Base-by-base conservation (phyloP, 1,140 invertebrate species). In the Zophobas atratus region DNA sequence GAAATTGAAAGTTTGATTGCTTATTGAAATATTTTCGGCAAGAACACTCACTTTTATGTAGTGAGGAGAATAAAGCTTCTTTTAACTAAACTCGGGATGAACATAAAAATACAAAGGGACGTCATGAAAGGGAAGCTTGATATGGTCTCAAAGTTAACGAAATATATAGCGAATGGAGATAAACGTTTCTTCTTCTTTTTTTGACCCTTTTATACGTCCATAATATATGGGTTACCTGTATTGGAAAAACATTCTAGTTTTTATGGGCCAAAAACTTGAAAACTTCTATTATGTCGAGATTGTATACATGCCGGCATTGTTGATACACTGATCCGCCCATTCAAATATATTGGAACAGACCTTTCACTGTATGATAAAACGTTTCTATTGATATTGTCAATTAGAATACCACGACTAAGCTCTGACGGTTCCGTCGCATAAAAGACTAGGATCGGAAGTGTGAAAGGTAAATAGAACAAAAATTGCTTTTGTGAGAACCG, bases 171-270 rank as follows among this genome's bases (percentile, higher is more conserved):
- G 55, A 73, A 39, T 56, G 49, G 49, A 73, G 71, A 73, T 73
- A 73, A 55, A 55, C 71, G 71, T 56, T 73, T 43, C 55, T 73
- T 53, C 49, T 36, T 53, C 51, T 48, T 56, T 73, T 73, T 41
- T 56, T 73, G 55, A 43, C 55, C 55, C 38, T 73, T 73, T 55
- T 56, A 73, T 73, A 73, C 6, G n/a, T 41, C 6, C 20, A 41
- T 67, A 67, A 67, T 43, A 67, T 55, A 55, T 55, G 38, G 49
- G 49, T 43, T 73, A 73, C 71, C 71, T 73, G 49, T 73, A 73
- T 55, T 55, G 71, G 51, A 55, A 56, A 73, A 55, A 55, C 55
- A 55, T 56, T 56, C 20, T 49, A 6, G 55, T 73, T 73, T 73
- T 73, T 53, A 55, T 53, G 55, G 36, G 56, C 33, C 20, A 55